phyloP scores from a whole-genome alignment of 1,140 invertebrate species.

The Pteromalus puparum region DNA sequence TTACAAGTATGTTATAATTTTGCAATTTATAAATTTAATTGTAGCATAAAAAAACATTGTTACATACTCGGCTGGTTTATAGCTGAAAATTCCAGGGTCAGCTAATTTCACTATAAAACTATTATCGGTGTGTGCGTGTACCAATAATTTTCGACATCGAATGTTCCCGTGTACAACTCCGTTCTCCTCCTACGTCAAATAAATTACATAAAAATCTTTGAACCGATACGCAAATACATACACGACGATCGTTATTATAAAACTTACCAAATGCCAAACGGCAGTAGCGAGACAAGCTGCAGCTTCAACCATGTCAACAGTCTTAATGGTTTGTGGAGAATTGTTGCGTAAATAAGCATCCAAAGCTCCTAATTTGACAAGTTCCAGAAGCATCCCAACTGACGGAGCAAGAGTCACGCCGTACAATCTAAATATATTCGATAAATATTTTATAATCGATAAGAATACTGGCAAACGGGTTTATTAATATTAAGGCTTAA shows the following conservation, averaged over 20 bases:
- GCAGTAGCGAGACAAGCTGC: conserved; percentile 85
- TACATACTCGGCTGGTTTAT: conserved; percentile 80
- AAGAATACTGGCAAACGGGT: neutral
- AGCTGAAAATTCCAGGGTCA: conserved; percentile 83
- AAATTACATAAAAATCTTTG: conserved; percentile 39
- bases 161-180: conserved; percentile 90
- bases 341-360: conserved; percentile 82
- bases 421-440: conserved; percentile 78
- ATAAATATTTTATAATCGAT: conserved; percentile 5
- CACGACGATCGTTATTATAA: neutral
- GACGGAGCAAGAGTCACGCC: conserved; percentile 85
- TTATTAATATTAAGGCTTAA: neutral
- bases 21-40: neutral
- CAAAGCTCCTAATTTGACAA: conserved; percentile 84
- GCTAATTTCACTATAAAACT: conserved; percentile 86
- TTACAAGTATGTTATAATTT: conserved; percentile 21
- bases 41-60: neutral
- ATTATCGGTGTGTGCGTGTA: conserved; percentile 81
- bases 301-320: conserved; percentile 86
- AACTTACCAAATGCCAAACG: conserved; percentile 84
- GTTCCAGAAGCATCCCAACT: conserved; percentile 89
- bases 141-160: conserved; percentile 87
- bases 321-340: conserved; percentile 75
- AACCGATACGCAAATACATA: conserved; percentile 27
- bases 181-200: conserved; percentile 80